These are phyloP conservation scores for Botia almorhae DNA, from an alignment of 2,797 vertebrate genomes.

Conservation along the genomic window DNA sequence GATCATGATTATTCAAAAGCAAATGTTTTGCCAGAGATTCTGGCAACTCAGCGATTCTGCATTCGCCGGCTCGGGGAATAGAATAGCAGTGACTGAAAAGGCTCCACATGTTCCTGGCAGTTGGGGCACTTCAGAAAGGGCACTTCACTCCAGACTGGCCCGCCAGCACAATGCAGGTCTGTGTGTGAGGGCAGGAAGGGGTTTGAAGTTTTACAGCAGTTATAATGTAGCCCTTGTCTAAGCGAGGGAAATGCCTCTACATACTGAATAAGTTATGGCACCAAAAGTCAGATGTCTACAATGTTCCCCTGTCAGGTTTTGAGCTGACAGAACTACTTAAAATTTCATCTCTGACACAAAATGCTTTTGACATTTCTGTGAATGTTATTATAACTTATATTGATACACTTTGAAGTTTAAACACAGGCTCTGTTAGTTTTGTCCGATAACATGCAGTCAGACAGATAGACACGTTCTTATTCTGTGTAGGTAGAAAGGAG, in stretches of 20 bases:
- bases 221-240: constrained; percentile 59
- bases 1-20: constrained; percentile 45
- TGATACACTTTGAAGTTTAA: not conserved
- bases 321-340: constrained; percentile 22
- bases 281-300: constrained; percentile 20
- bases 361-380: constrained; percentile 21
- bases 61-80: constrained; percentile 32
- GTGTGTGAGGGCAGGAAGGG: constrained; percentile 50
- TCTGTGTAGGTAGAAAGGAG: too few relatives aligned
- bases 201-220: constrained; percentile 56
- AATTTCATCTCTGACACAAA: constrained; percentile 24
- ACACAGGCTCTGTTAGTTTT: too few relatives aligned
- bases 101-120: constrained; percentile 43
- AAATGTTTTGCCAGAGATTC: constrained; percentile 48
- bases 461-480: too few relatives aligned
- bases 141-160: constrained; percentile 24
- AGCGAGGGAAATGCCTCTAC: constrained; percentile 51
- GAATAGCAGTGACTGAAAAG: constrained; percentile 52
- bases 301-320: constrained; percentile 19
- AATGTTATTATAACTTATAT: constrained; percentile 16
- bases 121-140: constrained; percentile 33
- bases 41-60: constrained; percentile 39
- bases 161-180: constrained; percentile 51
- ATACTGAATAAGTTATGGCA: constrained; percentile 55
- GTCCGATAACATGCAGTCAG: not conserved